These are phyloP conservation scores for Zootermopsis nevadensis DNA, from an alignment of 2,888 invertebrate species.

Conservation along the genomic window DNA sequence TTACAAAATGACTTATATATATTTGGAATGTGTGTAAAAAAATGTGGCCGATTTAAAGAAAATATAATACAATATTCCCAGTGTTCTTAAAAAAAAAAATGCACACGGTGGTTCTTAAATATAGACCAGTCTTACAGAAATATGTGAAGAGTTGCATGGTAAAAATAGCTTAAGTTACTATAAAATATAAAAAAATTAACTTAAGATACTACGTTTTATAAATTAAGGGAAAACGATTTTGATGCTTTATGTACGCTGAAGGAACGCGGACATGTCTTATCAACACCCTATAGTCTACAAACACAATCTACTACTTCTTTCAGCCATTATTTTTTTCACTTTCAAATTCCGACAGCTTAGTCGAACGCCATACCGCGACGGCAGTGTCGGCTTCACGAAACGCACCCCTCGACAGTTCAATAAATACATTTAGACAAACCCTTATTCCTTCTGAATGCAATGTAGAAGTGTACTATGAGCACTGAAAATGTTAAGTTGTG, in stretches of 20 bases:
- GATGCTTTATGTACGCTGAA: not conserved
- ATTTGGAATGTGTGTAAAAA: not conserved
- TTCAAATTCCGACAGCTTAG: not conserved
- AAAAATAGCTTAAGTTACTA: conserved; percentile 21
- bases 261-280: not conserved
- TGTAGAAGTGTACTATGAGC: not conserved
- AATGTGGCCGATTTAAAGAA: not conserved
- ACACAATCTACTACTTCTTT: not conserved
- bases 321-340: not conserved
- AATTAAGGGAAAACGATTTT: not conserved
- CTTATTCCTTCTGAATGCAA: not conserved
- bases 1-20: not conserved
- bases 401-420: not conserved
- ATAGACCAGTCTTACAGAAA: conserved; percentile 34
- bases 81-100: not conserved
- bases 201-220: conserved; percentile 17
- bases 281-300: not conserved
- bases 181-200: conserved; percentile 26
- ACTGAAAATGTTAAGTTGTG: not conserved
- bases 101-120: conserved; percentile 21
- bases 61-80: not conserved
- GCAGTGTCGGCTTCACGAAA: not conserved
- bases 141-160: conserved; percentile 15
- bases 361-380: too few relatives aligned
- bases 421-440: not conserved